Percentiles rank a stretch among this genome's conserved stretches.
These are phyloP conservation scores for Psettodes erumei DNA, from an alignment of 2,113 vertebrate species.

Conservation along the genomic window DNA sequence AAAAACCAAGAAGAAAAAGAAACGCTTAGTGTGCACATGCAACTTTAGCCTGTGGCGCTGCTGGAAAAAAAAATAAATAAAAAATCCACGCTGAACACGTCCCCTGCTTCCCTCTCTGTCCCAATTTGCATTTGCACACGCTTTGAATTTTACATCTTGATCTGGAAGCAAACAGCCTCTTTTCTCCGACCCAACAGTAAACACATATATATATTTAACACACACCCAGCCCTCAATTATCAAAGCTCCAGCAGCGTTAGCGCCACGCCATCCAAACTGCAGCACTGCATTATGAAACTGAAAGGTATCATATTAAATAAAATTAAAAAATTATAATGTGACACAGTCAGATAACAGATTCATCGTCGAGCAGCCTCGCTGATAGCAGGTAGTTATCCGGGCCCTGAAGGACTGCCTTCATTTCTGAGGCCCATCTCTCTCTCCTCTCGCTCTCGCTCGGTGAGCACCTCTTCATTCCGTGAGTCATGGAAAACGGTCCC, in stretches of 20 bases:
- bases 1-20: neutral
- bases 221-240: neutral
- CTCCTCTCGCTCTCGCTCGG: conserved; percentile 34
- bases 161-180: neutral
- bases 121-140: conserved; percentile 9
- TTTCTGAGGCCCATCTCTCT: conserved; percentile 53
- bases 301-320: neutral
- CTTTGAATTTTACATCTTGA: neutral
- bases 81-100: neutral
- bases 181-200: neutral
- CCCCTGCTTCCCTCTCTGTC: neutral
- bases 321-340: neutral
- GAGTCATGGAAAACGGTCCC: conserved; percentile 69
- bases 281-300: neutral
- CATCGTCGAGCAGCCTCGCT: conserved; percentile 24
- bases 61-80: no score
- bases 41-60: neutral
- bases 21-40: neutral
- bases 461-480: conserved; percentile 64
- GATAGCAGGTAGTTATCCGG: conserved; percentile 57
- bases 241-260: neutral
- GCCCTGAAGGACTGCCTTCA: conserved; percentile 59
- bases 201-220: neutral
- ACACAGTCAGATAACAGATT: conserved; percentile 30
- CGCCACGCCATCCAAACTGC: neutral